Evolutionary conservation across 2,113 vertebrate species (phyloP), one percentile per base, ranked within the genome.

Genomic region (Carassius auratus): DNA sequence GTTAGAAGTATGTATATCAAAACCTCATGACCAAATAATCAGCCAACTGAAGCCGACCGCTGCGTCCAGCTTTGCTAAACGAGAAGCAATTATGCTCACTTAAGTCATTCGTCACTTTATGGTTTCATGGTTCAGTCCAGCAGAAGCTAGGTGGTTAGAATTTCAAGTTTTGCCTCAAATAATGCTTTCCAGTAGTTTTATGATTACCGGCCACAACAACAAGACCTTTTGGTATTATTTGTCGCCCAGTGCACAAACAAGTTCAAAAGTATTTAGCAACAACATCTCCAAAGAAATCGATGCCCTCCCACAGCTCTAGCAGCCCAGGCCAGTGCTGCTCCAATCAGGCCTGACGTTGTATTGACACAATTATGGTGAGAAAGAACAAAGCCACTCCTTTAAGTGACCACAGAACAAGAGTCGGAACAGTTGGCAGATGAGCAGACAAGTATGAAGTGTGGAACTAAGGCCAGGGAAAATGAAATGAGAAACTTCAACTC

Each of bases 321-420:
- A n/a, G 57, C 33, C 66, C 59, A 13, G 52, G 85, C 61, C 75
- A 78, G 68, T 13, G 15, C 74, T 78, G 76, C 52, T 45, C 77
- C 73, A 83, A 83, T 74, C 76, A 8, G 52, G 36, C 66, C 81
- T 57, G 19, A 61, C 84, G 74, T 81, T 62, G 82, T 85, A 84
- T 87, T 88, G 90, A 85, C 87, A 85, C 62, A 73, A 83, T 87
- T 88, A 87, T 84, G 80, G 71, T 61, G 80, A 68, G 71, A 73
- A 86, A 75, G 55, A 84, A 45, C 84, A 87, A 73, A 69, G 81
- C 23, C 81, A 83, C 77, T 87, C 73, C n/a, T 86, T 86, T 78
- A 50, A 73, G 69, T 80, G 87, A 74, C 79, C 57, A 86, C 66
- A 23, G 66, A 78, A 42, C 10, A 62, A 79, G 59, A 50, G 62